Evolutionary conservation across 1,140 invertebrate species (phyloP).

Genomic region (Trigoniulus corallinus): DNA sequence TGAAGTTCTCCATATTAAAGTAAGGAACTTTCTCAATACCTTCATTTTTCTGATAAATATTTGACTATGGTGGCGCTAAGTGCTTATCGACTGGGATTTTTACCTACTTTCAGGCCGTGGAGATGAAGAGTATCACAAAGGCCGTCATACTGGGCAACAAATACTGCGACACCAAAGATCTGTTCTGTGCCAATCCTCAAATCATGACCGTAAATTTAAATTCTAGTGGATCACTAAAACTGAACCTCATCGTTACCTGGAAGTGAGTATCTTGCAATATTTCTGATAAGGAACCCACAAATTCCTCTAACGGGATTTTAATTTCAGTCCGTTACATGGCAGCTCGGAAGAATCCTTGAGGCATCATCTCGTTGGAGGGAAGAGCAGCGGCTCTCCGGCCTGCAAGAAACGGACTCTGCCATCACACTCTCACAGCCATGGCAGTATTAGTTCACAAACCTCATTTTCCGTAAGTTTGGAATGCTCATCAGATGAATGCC

Average conservation of each 20-base stretch:
- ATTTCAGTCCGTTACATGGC: too few species aligned
- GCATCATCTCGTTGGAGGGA: too few species aligned
- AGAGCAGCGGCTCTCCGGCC: too few species aligned
- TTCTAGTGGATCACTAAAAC: constrained; percentile 41
- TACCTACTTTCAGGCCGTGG: constrained; percentile 33
- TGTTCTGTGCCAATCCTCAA: constrained; percentile 42
- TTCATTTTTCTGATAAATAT: constrained; percentile 3
- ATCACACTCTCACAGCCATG: constrained; percentile 10
- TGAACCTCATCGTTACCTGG: constrained; percentile 43
- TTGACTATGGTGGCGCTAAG: background rate
- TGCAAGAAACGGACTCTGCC: constrained; percentile 8
- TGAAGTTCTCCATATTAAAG: constrained; percentile 38
- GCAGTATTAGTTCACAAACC: background rate
- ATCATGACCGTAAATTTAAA: constrained; percentile 47
- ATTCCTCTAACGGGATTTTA: too few species aligned
- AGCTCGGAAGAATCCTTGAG: too few species aligned
- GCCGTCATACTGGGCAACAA: constrained; percentile 37
- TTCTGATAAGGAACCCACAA: too few species aligned
- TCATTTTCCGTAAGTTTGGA: background rate
- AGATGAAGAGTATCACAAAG: constrained; percentile 31
- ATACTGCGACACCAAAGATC: constrained; percentile 39
- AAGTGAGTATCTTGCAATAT: constrained; percentile 34
- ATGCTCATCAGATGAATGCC: background rate
- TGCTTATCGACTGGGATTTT: background rate
- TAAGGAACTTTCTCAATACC: constrained; percentile 20